These are phyloP conservation scores for Cephalophus harveyi DNA, from an alignment of 2,113 vertebrate species.

Conservation along the genomic window DNA sequence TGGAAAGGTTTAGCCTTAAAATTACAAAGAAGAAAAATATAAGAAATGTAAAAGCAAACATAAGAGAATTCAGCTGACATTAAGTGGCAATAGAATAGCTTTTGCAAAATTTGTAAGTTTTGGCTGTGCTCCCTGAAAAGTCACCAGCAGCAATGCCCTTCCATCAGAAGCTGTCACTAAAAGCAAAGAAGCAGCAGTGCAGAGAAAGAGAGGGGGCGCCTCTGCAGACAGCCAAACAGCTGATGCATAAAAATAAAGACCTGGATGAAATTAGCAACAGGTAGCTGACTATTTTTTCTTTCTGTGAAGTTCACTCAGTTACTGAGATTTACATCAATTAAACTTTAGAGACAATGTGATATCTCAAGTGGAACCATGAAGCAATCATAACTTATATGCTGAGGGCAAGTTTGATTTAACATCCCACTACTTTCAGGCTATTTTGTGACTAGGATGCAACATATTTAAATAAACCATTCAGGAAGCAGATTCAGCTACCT, in stretches of 20 bases:
- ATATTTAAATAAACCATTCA: accelerated
- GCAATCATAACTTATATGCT: not conserved
- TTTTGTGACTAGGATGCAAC: not conserved
- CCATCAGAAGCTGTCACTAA: slow-evolving; percentile 65
- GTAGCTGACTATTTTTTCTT: not conserved
- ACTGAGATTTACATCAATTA: not conserved
- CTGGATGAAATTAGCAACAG: slow-evolving; percentile 52
- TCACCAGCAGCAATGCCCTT: not conserved
- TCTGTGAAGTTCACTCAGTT: slow-evolving; percentile 30
- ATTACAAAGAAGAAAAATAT: slow-evolving; percentile 3
- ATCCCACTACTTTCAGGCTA: accelerated
- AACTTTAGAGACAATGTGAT: not conserved
- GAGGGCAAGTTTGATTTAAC: slow-evolving; percentile 38
- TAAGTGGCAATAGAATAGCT: not conserved
- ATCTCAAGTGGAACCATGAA: not conserved
- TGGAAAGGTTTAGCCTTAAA: not conserved
- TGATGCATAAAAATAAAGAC: slow-evolving; percentile 57
- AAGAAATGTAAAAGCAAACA: not conserved
- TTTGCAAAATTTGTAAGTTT: not conserved
- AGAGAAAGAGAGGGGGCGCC: not conserved
- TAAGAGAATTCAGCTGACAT: not conserved
- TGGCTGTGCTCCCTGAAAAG: not conserved
- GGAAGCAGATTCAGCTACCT: slow-evolving; percentile 50
- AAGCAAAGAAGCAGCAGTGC: slow-evolving; percentile 15
- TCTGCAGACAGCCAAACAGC: slow-evolving; percentile 37